Conservation (phyloP, 2,797 vertebrate genomes). For the Mastacembelus armatus region DNA sequence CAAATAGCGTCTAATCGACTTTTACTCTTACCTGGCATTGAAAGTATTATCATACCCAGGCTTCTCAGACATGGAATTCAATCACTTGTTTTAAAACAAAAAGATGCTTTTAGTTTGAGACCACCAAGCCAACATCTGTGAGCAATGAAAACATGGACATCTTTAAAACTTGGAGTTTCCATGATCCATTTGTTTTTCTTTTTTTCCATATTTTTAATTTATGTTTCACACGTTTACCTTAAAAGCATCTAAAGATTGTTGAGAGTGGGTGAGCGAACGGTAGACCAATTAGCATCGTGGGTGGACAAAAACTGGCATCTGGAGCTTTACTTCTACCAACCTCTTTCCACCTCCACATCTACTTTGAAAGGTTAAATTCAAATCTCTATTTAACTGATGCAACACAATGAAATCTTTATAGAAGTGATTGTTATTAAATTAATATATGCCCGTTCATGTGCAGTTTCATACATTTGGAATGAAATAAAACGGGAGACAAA, state of each 20-base stretch:
- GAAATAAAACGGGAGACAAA: not conserved
- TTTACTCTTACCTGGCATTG: not conserved
- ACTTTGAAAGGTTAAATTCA: not conserved
- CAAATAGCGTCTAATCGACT: not conserved
- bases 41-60: not conserved
- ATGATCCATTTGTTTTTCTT: not conserved
- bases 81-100: not conserved
- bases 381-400: not conserved
- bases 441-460: not conserved
- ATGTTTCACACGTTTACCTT: not conserved
- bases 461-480: not conserved
- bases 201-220: not conserved
- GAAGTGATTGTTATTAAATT: not conserved
- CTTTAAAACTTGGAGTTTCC: no score
- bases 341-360: not conserved
- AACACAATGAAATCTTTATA: no score
- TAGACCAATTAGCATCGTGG: conserved; percentile 31
- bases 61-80: not conserved
- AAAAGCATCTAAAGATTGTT: not conserved
- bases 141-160: no score
- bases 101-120: not conserved
- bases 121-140: not conserved
- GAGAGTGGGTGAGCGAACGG: conserved; percentile 20
- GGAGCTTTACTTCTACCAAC: conserved; percentile 5
- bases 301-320: conserved; percentile 10